These are phyloP conservation scores for Perithous albicinctus DNA, from an alignment of 2,888 invertebrate genomes.

Conservation along the genomic window DNA sequence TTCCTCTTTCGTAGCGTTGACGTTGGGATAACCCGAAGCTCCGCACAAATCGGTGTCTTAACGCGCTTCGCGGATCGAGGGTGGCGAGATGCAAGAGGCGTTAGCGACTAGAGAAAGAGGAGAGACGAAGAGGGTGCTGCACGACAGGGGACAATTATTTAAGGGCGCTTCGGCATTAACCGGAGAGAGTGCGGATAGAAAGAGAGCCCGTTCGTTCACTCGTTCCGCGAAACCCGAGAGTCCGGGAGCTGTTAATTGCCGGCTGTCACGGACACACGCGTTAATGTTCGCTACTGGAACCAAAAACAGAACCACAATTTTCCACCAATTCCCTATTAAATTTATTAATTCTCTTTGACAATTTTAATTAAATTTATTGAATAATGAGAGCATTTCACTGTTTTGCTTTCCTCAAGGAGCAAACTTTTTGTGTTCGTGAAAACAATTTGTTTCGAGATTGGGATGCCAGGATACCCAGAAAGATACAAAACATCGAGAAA, in stretches of 20 bases:
- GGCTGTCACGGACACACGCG: conserved; percentile 83
- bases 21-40: conserved; percentile 6
- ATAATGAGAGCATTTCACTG: no score
- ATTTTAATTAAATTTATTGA: not conserved
- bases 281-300: conserved; percentile 70
- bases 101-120: conserved; percentile 67
- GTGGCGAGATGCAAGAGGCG: conserved; percentile 70
- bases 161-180: conserved; percentile 70
- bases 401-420: no score
- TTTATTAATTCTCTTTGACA: conserved; percentile 1
- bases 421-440: no score
- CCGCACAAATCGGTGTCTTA: conserved; percentile 81
- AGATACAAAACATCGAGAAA: no score
- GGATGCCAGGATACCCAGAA: no score
- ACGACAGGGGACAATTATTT: conserved; percentile 82
- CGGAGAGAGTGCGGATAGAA: conserved; percentile 18
- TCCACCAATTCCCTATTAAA: not conserved
- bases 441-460: no score
- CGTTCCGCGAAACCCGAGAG: conserved; percentile 73
- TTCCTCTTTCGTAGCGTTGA: conserved; percentile 53
- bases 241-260: conserved; percentile 83
- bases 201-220: conserved; percentile 59
- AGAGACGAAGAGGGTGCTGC: conserved; percentile 51
- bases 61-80: conserved; percentile 72
- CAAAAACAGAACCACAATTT: conserved; percentile 36